Evolutionary conservation across 2,797 vertebrate species (phyloP), one percentile per base, ranked within the genome.

Genomic region (Galaxias olidus): DNA sequence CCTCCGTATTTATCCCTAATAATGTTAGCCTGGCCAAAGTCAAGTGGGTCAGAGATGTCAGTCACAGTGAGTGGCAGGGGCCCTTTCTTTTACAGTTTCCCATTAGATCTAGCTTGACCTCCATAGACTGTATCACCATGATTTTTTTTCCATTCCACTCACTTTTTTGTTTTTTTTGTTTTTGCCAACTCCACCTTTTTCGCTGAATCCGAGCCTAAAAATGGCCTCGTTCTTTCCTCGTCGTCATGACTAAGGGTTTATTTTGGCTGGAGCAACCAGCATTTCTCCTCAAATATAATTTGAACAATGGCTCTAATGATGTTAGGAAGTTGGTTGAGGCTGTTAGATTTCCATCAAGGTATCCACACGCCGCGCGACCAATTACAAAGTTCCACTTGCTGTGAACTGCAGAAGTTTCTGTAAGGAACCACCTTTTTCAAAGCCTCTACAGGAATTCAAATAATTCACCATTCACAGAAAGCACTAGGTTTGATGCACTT

Each of bases 371-470:
- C 73, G 68, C 70, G 58, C 83, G 89, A 75, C 73, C 81, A 74
- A 70, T 81, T 76, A 88, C 86, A 83, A 86, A 74, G 64, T 77
- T 89, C 87, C 77, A 90, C 86, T 88, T 86, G 71, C 86, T 84
- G 83, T 86, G 65, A 90, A 89, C 88, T 82, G 53, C 88, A 81
- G 65, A 71, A 83, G 84, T 87, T 91, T 92, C 88, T 93, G 87
- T 77, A 80, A 89, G 86, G 77, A 76, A 59, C 85, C 81, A 83
- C 84, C 84, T 90, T 91, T 87, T 91, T 87, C 92, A 87, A 92
- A 91, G 83, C 90, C 87, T 91, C 91, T 89, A 91, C 88, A 94
- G 83, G 88, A 94, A 92, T 94, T 88, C 59, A 74, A 94, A 89
- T 91, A 92, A 94, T 87, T 91, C 87, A 78, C 79, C 71, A 75